Percentiles rank a stretch among this genome's conserved stretches.
Evolutionary conservation across 37 sponge, comb jelly and placozoan genomes (phyloP).

Genomic region (Agelas oroides): DNA sequence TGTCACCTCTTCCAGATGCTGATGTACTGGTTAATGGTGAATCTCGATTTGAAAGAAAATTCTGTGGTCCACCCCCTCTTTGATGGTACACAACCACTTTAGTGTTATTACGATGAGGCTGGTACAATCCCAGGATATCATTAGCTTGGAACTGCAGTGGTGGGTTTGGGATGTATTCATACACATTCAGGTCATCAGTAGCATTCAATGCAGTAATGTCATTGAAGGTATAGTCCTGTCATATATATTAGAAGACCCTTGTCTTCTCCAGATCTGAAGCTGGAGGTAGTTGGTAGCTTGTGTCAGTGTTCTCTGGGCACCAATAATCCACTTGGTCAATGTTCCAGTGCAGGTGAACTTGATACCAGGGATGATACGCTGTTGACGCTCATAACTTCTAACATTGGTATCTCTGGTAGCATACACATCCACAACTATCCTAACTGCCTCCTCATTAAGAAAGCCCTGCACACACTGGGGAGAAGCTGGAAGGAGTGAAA

Average conservation of each 20-base stretch:
- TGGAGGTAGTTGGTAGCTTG: neutral
- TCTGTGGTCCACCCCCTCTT: neutral
- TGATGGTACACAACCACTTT: neutral
- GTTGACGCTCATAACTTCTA: neutral
- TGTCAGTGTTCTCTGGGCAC: neutral
- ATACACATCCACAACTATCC: too few species aligned
- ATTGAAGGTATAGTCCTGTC: neutral
- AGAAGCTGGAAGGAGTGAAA: too few species aligned
- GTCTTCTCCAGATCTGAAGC: conserved; percentile 20
- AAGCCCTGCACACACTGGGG: too few species aligned
- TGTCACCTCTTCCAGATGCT: too few species aligned
- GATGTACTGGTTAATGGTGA: too few species aligned
- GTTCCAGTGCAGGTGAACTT: neutral
- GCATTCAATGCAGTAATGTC: neutral
- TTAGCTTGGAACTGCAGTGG: neutral
- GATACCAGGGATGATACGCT: conserved; percentile 10
- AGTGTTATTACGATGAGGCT: neutral
- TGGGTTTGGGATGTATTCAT: neutral
- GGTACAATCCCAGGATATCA: conserved; percentile 5
- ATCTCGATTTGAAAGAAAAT: neutral
- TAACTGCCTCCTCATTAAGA: too few species aligned
- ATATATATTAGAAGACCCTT: neutral
- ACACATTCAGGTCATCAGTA: neutral
- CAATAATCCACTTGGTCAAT: neutral
- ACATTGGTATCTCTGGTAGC: too few species aligned